Evolutionary conservation across 1,140 invertebrate species (phyloP).

Genomic region (Scaptomyza montana): DNA sequence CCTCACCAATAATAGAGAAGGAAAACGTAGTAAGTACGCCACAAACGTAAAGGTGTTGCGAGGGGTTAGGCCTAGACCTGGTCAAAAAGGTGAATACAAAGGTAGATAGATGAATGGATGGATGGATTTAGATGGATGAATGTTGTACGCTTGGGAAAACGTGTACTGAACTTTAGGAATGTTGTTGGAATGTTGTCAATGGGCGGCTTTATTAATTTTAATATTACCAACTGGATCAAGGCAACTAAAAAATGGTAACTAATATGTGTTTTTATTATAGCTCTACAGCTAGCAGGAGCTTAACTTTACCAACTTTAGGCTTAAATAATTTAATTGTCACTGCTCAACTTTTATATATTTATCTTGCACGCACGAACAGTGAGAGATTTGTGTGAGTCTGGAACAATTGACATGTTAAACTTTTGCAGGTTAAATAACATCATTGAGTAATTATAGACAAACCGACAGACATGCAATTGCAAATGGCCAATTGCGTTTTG

Average conservation of each 20-base stretch:
- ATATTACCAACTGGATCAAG: too few relatives aligned
- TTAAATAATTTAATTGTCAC: neutral
- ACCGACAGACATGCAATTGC: conserved; percentile 59
- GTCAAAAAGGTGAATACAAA: conserved; percentile 29
- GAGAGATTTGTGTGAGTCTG: conserved; percentile 4
- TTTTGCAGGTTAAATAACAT: conserved; percentile 63
- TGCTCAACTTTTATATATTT: neutral
- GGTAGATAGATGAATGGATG: conserved; percentile 4
- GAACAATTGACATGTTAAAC: conserved; percentile 28
- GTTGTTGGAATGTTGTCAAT: too few relatives aligned
- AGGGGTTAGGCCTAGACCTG: conserved; percentile 38
- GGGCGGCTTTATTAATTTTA: too few relatives aligned
- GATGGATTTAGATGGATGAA: conserved; percentile 5
- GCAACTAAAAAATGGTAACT: too few relatives aligned
- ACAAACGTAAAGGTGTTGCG: neutral
- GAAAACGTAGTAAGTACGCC: too few relatives aligned
- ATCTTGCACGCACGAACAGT: conserved; percentile 19
- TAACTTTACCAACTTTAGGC: too few relatives aligned
- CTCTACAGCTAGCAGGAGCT: too few relatives aligned
- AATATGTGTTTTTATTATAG: too few relatives aligned
- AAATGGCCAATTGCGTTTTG: conserved; percentile 44
- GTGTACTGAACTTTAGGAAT: conserved; percentile 34
- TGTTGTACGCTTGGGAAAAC: conserved; percentile 27
- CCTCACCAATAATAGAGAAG: too few relatives aligned
- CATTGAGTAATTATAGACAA: conserved; percentile 12